A percentile compares a stretch with the other conserved stretches of the same genome.
phyloP scores from a whole-genome alignment of 92 coral and sea anemone species.

The Zoanthus solanderi region DNA sequence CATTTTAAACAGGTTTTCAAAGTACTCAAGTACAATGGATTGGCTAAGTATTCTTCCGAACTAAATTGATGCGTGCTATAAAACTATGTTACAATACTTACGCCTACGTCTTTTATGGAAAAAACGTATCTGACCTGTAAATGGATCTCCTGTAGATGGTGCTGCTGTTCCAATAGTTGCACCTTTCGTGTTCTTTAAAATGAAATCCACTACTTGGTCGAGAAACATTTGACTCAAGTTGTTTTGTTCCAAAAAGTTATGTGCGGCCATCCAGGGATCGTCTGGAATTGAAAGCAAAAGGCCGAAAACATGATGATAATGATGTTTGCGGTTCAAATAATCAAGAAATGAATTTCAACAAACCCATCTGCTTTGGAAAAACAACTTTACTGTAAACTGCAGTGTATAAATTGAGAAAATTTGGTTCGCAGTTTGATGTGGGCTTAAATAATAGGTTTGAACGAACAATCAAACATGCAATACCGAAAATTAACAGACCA shows the following conservation, averaged over 20 bases:
- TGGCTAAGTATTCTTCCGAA: no score
- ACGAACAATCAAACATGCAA: no score
- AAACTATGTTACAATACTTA: not conserved
- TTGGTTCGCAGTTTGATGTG: no score
- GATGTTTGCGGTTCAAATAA: not conserved
- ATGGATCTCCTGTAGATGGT: constrained; percentile 80
- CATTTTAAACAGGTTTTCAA: no score
- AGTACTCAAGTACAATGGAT: no score
- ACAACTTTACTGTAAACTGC: no score
- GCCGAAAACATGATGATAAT: not conserved
- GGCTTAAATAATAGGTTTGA: no score
- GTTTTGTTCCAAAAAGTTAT: constrained; percentile 89
- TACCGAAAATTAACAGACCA: no score
- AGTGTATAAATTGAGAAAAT: no score
- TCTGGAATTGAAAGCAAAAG: constrained; percentile 51
- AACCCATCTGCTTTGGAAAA: no score
- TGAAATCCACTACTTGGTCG: constrained; percentile 96
- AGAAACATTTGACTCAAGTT: constrained; percentile 92
- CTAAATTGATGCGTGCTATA: no score
- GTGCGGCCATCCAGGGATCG: constrained; percentile 99
- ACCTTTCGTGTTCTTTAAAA: constrained; percentile 85
- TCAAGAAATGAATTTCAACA: not conserved
- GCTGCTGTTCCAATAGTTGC: constrained; percentile 87
- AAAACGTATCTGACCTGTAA: constrained; percentile 73
- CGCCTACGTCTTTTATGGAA: not conserved